phyloP scores from a whole-genome alignment of 2,888 invertebrate species.

The Hipparchia semele region DNA sequence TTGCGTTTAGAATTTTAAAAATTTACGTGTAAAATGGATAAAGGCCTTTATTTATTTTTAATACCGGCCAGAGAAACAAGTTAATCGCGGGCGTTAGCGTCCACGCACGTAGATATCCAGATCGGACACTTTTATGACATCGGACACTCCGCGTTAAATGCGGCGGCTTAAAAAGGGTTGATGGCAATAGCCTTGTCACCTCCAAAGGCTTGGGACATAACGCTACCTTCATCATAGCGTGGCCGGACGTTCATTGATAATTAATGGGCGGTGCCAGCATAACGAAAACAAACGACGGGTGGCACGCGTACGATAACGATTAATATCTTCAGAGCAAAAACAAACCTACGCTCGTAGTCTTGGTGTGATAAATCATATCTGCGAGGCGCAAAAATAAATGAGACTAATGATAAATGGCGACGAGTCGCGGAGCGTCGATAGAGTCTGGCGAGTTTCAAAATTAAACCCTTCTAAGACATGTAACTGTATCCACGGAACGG shows the following conservation, averaged over 20 bases:
- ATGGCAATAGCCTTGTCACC: slow-evolving; percentile 78
- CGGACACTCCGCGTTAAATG: slow-evolving; percentile 79
- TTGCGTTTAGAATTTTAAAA: slow-evolving; percentile 38
- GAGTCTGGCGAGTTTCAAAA: slow-evolving; percentile 68
- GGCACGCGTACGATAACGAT: slow-evolving; percentile 80
- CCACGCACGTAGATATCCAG: slow-evolving; percentile 70
- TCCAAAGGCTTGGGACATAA: slow-evolving; percentile 74
- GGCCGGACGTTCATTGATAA: slow-evolving; percentile 81
- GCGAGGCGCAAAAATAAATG: slow-evolving; percentile 81
- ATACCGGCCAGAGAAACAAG: slow-evolving; percentile 65
- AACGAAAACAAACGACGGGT: slow-evolving; percentile 82
- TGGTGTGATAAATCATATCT: slow-evolving; percentile 81
- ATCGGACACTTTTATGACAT: slow-evolving; percentile 82
- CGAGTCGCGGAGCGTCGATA: slow-evolving; percentile 68
- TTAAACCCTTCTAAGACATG: slow-evolving; percentile 53
- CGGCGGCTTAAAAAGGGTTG: slow-evolving; percentile 82
- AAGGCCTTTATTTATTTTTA: slow-evolving; percentile 58
- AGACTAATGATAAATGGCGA: slow-evolving; percentile 80
- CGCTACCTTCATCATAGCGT: slow-evolving; percentile 77
- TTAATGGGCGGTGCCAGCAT: slow-evolving; percentile 79
- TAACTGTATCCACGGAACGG: slow-evolving; percentile 22
- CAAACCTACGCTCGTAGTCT: slow-evolving; percentile 76
- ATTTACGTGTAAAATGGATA: slow-evolving; percentile 40
- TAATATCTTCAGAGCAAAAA: slow-evolving; percentile 82
- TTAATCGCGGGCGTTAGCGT: slow-evolving; percentile 76